Evolutionary conservation across 2,113 vertebrate genomes (phyloP), one percentile per base, ranked within the genome.

Genomic region (Salvelinus fontinalis): DNA sequence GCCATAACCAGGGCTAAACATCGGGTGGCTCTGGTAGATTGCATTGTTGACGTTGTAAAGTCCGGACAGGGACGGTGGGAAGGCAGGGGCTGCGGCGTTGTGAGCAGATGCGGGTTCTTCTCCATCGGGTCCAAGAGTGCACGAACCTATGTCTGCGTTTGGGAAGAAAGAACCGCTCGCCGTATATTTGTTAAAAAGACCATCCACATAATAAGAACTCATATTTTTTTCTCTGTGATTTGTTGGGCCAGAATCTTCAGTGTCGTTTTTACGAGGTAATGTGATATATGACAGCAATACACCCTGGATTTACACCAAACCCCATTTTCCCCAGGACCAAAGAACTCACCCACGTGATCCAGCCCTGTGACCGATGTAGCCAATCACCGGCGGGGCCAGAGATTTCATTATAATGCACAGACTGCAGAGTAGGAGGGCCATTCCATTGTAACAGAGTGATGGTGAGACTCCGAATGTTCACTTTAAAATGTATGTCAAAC

Each of bases 251-350:
- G 93, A 96, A 95, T 95, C 95, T 94, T 94, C 93, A 92, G 94
- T 97, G 95, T 97, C 96, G 95, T 97, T 98, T 98, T 98, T 98
- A 99, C 95, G 96, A 98, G 96, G 94, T 94, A 94, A 92, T 83
- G 93, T 97, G 96, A 98, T 97, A 97, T 97, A 98, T 96, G 96
- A 95, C 95, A 95, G 95, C 95, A 96, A 97, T 98, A 98, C 94
- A 95, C 93, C 92, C 93, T 93, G 95, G 96, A 97, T 97, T 97
- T 97, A 97, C 95, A 95, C 96, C 95, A 96, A 96, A 95, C 94
- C 95, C 95, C 95, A 97, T 96, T 97, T 96, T 94, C 94, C 94
- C 94, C 93, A 90, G 94, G 94, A 94, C 83, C 92, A 93, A 94
- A 93, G 83, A 93, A 92, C 88, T 87, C 84, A 75, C 88, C 39